These are phyloP conservation scores for Agelaius tricolor DNA, from an alignment of 2,113 vertebrate genomes.

Conservation along the genomic window DNA sequence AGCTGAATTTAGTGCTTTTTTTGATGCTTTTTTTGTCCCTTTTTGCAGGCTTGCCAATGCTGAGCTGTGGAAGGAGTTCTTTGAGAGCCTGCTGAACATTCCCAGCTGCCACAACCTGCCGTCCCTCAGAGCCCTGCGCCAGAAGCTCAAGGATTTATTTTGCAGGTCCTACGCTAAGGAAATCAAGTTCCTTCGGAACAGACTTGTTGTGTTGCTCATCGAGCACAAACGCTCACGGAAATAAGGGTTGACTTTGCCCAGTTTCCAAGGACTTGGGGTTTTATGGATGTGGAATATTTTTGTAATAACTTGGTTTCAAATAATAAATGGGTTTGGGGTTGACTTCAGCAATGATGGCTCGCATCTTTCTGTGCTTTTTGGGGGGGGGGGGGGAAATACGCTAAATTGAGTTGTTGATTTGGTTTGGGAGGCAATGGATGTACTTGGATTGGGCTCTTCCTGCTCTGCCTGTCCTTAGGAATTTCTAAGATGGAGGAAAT, in stretches of 20 bases:
- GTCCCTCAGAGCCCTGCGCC: slow-evolving; percentile 71
- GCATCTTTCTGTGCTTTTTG: not conserved
- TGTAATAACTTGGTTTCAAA: not conserved
- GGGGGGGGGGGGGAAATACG: not conserved
- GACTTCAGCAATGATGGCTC: not conserved
- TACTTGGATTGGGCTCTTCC: not conserved
- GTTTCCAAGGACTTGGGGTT: not conserved
- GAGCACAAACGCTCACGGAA: slow-evolving; percentile 77
- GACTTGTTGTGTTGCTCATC: slow-evolving; percentile 84
- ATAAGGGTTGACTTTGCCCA: not conserved
- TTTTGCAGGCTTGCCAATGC: slow-evolving; percentile 82
- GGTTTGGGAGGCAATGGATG: not conserved
- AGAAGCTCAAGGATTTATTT: slow-evolving; percentile 73
- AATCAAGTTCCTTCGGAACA: slow-evolving; percentile 80
- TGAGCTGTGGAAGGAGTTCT: slow-evolving; percentile 88
- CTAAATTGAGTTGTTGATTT: no score
- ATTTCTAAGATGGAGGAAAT: not conserved
- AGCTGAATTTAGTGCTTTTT: not conserved
- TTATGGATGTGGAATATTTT: not conserved
- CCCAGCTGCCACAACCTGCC: slow-evolving; percentile 76
- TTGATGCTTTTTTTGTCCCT: not conserved
- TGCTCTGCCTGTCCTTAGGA: not conserved
- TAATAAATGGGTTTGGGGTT: not conserved
- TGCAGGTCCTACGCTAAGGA: slow-evolving; percentile 79
- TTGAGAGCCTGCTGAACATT: slow-evolving; percentile 86